Conservation (phyloP, 1,140 invertebrate genomes). For the Zaprionus vittiger region DNA sequence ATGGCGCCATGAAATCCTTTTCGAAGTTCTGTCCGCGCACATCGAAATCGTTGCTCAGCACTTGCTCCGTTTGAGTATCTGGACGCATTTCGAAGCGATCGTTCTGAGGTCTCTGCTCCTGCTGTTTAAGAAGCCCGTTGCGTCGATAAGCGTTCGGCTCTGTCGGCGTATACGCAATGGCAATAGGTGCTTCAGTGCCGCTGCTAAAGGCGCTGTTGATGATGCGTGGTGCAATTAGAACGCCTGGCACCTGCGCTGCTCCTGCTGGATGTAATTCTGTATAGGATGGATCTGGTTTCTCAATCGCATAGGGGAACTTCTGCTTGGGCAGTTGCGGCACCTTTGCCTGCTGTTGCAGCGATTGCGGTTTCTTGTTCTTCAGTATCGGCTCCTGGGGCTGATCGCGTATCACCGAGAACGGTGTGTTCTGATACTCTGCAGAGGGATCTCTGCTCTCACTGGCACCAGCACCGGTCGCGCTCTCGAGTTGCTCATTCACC, state of each 20-base stretch:
- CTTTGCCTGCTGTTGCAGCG: constrained; percentile 73
- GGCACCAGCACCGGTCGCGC: neutral
- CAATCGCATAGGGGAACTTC: constrained; percentile 87
- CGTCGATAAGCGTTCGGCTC: constrained; percentile 70
- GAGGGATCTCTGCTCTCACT: constrained; percentile 48
- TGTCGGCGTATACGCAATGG: constrained; percentile 86
- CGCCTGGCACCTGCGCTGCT: constrained; percentile 46
- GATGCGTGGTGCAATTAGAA: constrained; percentile 70
- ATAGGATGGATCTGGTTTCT: constrained; percentile 85
- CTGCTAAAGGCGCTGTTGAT: constrained; percentile 65
- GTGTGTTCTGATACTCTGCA: constrained; percentile 79
- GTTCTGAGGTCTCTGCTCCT: constrained; percentile 61
- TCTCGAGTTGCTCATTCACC: constrained; percentile 85
- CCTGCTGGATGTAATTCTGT: constrained; percentile 49
- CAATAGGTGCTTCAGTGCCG: constrained; percentile 85
- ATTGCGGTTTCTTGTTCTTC: constrained; percentile 84
- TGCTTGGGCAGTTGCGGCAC: constrained; percentile 79
- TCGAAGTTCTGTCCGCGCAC: constrained; percentile 78
- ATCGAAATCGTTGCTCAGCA: constrained; percentile 70
- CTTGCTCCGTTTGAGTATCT: constrained; percentile 70
- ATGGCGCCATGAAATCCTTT: constrained; percentile 89
- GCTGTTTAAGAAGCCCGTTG: constrained; percentile 12
- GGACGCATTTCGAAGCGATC: constrained; percentile 15
- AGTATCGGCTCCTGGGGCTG: constrained; percentile 85
- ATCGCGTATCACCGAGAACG: constrained; percentile 83